Evolutionary conservation across 1,140 invertebrate species (phyloP).

Genomic region (Neomicropteryx cornuta): DNA sequence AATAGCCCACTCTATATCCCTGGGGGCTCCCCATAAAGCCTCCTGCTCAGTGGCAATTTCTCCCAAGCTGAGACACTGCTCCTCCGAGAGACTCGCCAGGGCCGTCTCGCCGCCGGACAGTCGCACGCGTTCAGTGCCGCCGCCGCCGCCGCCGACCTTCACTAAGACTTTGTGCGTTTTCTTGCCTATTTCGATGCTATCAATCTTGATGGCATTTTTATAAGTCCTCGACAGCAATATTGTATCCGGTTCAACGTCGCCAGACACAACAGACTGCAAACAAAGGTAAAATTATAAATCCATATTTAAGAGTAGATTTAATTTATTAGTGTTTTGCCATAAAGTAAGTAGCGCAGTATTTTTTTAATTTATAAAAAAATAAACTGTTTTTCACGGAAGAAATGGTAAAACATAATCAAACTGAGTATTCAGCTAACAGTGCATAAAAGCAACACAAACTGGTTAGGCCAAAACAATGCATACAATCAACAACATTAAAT

Average conservation of each 20-base stretch:
- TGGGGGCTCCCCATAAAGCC: constrained; percentile 46
- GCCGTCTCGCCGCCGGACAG: constrained; percentile 27
- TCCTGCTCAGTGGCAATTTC: constrained; percentile 49
- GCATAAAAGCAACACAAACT: too few relatives aligned
- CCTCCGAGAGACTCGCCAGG: constrained; percentile 39
- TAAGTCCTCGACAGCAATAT: constrained; percentile 43
- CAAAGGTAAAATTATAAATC: constrained; percentile 9
- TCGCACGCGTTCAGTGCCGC: constrained; percentile 23
- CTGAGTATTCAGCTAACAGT: too few relatives aligned
- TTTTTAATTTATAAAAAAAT: too few relatives aligned
- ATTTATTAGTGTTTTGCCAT: constrained; percentile 1
- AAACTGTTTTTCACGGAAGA: too few relatives aligned
- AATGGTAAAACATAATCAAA: too few relatives aligned
- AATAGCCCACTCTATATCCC: constrained; percentile 70
- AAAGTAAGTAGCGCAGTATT: too few relatives aligned
- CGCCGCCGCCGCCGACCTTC: constrained; percentile 24
- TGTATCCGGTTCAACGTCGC: constrained; percentile 60
- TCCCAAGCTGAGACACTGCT: constrained; percentile 39
- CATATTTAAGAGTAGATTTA: background rate
- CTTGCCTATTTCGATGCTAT: constrained; percentile 38
- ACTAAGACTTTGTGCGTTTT: constrained; percentile 47
- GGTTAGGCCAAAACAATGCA: too few relatives aligned
- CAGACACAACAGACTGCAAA: constrained; percentile 65
- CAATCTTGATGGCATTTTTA: constrained; percentile 35
- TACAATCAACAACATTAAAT: too few relatives aligned